Base-by-base conservation (phyloP, 2,797 vertebrate genomes). In the Epinephelus malabaricus region DNA sequence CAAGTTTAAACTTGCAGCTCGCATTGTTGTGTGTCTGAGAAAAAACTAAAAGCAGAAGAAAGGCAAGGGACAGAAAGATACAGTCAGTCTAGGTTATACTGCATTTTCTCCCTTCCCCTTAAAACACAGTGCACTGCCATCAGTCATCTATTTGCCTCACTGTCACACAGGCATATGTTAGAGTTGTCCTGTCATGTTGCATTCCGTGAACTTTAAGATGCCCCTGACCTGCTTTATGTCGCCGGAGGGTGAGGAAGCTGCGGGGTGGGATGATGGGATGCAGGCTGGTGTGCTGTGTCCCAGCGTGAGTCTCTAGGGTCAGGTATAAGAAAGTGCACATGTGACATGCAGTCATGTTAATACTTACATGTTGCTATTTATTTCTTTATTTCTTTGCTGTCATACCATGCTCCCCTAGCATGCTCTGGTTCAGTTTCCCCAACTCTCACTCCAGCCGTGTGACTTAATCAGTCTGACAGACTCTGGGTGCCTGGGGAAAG, bases 391-490 rank as follows among this genome's bases (percentile, higher is more conserved):
- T 89, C 71, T 69, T 66, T 49, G 65, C 85, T 88, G 88, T 90
- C 87, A 82, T 78, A 73, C 78, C 59, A 59, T 27, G 74, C 88
- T 88, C 79, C 69, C 88, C 64, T 81, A 82, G 84, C 92, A 92
- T 88, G 93, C 91, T 92, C 89, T 69, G 92, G 91, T 92, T 94
- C 91, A 81, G 90, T 94, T 93, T 94, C 90, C 90, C 91, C 86
- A 89, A 91, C 93, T 94, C 94, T 93, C 89, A 93, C 92, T 95
- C 93, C 90, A 89, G 89, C 90, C 78, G 85, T 92, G 87, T 94
- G 95, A 97, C 95, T 96, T 97, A 97, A 97, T 95, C 96, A 96
- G 95, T 87, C 95, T 97, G 98, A 97, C 97, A 97, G 96, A 90
- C 95, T 96, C 93, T 93, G 89, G 96, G 94, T 96, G 97, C 97